Evolutionary conservation across 1,140 invertebrate genomes (phyloP), one percentile per base, ranked within the genome.

Genomic region (Scaptomyza graminum): DNA sequence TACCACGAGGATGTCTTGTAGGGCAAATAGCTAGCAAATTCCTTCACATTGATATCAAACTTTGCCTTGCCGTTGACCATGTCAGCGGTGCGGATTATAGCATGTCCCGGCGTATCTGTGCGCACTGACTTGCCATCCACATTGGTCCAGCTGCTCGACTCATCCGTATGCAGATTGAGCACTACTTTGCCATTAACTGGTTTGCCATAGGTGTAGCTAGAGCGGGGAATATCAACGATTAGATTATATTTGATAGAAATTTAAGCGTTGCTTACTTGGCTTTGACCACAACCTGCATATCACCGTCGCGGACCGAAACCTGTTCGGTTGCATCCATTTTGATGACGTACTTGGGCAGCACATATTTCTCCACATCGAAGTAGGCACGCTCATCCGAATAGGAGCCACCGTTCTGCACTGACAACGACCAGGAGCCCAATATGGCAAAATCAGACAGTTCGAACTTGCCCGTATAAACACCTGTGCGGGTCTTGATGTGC

Each of bases 281-380:
- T 62, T 95, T 94, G 1, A 99, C 93, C 39, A 96, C 96, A 1
- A 95, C 95, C 3, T 93, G 93, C 50, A 98, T 94, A 64, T 95
- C 94, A 18, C 95, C 95, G 67, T 97, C 95, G 73, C 95, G 95
- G 88, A 98, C 97, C 0, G 96, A 95, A 0, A 96, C 94, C 88
- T 97, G 96, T 64, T 95, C 93, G 0, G 97, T 96, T 1, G 96
- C 94, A 49, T 96, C 94, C 50, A 98, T 94, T 0, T 95, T 94
- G 16, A 99, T 95, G 80, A 97, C 94, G 92, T 98, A 99, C 81
- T 98, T 98, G 0, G 98, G 98, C 44, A 98, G 92, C 37, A 99
- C 95, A 91, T 99, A 99, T 92, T 99, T 96, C 3, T 97, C 96
- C 9, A 92, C 91, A 1, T 90, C 80, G 43, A 92, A 91, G 28